These are phyloP conservation scores for Sebastes schlegelii DNA, from an alignment of 2,113 vertebrate species.

Conservation along the genomic window DNA sequence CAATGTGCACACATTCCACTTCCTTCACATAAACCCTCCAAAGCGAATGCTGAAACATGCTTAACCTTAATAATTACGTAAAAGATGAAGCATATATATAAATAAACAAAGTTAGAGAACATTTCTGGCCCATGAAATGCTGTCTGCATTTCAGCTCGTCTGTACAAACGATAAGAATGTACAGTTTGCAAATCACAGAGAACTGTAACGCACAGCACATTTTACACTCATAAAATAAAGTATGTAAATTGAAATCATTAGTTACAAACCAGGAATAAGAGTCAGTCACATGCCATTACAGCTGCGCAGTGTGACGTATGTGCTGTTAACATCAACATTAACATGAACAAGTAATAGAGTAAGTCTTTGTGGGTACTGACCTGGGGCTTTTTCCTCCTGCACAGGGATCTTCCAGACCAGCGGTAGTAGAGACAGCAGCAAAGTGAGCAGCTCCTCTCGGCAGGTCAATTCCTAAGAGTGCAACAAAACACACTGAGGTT, in stretches of 20 bases:
- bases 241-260: conserved; percentile 10
- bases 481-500: conserved; percentile 40
- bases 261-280: conserved; percentile 17
- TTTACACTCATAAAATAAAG: neutral
- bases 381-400: conserved; percentile 91
- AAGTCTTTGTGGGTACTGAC: conserved; percentile 72
- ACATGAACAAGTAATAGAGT: neutral
- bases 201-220: neutral
- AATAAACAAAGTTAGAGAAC: neutral
- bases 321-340: neutral
- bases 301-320: neutral
- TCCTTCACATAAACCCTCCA: neutral
- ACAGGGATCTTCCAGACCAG: conserved; percentile 98
- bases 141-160: neutral
- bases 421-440: conserved; percentile 94
- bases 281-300: neutral
- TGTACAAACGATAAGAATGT: neutral
- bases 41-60: conserved; percentile 1
- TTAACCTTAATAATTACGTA: neutral
- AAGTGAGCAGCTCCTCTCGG: conserved; percentile 95
- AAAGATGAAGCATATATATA: neutral
- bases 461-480: conserved; percentile 92
- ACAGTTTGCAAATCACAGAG: neutral
- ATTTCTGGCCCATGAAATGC: conserved; percentile 5
- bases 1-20: conserved; percentile 17